These are phyloP conservation scores for Phymatocera aterrima DNA, from an alignment of 2,888 invertebrate genomes.

Conservation along the genomic window DNA sequence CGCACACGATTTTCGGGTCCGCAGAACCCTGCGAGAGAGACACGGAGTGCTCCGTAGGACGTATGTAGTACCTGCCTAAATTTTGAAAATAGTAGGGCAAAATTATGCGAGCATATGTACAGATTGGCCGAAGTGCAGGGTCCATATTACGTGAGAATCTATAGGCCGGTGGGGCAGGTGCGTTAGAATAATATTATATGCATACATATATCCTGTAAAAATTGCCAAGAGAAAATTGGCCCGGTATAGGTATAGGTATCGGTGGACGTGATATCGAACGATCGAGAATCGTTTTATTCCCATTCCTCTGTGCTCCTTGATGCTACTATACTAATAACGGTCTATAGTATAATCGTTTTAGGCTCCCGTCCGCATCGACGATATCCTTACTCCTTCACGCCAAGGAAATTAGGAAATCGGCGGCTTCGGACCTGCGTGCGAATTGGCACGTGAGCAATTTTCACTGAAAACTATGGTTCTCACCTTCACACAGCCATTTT, in stretches of 20 bases:
- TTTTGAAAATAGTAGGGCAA: background rate
- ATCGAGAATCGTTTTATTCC: slow-evolving; percentile 10
- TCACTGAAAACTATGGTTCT: background rate
- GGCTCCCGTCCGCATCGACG: background rate
- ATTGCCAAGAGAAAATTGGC: slow-evolving; percentile 15
- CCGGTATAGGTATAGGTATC: background rate
- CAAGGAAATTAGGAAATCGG: slow-evolving; percentile 23
- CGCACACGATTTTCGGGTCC: too few species aligned
- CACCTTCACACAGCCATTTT: slow-evolving; percentile 1
- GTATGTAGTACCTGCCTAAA: too few species aligned
- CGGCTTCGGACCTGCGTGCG: slow-evolving; percentile 14
- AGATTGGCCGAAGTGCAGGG: background rate
- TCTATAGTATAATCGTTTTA: background rate
- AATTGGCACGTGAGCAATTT: background rate
- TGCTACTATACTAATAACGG: background rate
- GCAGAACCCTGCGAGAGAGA: too few species aligned
- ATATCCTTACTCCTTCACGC: slow-evolving; percentile 6
- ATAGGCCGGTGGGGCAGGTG: background rate
- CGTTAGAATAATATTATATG: slow-evolving; percentile 1
- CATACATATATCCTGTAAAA: background rate
- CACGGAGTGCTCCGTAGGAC: too few species aligned
- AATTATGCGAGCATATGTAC: background rate
- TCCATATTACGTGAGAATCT: slow-evolving; percentile 4
- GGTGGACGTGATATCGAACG: background rate
- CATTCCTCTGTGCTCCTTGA: background rate